Evolutionary conservation across 1,140 invertebrate species (phyloP).

Genomic region (Caenorhabditis inopinata): DNA sequence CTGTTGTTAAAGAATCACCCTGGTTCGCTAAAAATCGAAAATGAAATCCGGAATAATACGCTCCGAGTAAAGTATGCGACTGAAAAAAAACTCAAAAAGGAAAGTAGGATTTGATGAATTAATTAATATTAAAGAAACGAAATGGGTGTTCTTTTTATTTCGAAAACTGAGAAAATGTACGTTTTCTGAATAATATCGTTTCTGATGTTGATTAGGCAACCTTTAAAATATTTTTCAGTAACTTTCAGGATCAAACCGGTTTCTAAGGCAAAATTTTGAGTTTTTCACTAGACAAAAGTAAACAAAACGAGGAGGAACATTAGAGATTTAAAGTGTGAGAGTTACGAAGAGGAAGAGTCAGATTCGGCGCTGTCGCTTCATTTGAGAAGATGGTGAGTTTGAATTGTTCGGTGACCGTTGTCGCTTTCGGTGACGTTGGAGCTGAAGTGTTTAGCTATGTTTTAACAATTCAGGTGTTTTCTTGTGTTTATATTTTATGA

Average conservation of each 20-base stretch:
- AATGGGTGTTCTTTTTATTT: too few species aligned
- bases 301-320: not conserved
- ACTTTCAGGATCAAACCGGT: not conserved
- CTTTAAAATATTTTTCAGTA: not conserved
- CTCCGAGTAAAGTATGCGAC: not conserved
- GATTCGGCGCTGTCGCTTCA: constrained; percentile 35
- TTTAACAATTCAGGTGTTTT: too few species aligned
- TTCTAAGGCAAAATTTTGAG: not conserved
- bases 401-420: constrained; percentile 51
- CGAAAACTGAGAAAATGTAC: too few species aligned
- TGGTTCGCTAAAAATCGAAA: too few species aligned
- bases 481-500: too few species aligned
- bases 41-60: not conserved
- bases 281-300: not conserved
- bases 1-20: too few species aligned
- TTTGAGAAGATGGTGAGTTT: not conserved
- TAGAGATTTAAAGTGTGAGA: not conserved
- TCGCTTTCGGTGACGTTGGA: constrained; percentile 59
- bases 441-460: constrained; percentile 15
- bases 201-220: too few species aligned
- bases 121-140: not conserved
- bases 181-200: too few species aligned
- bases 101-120: not conserved
- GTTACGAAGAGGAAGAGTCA: not conserved
- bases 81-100: too few species aligned